Percentiles rank a stretch among this genome's conserved stretches.
These are phyloP conservation scores for Otis tarda DNA, from an alignment of 2,113 vertebrate genomes.

Conservation along the genomic window DNA sequence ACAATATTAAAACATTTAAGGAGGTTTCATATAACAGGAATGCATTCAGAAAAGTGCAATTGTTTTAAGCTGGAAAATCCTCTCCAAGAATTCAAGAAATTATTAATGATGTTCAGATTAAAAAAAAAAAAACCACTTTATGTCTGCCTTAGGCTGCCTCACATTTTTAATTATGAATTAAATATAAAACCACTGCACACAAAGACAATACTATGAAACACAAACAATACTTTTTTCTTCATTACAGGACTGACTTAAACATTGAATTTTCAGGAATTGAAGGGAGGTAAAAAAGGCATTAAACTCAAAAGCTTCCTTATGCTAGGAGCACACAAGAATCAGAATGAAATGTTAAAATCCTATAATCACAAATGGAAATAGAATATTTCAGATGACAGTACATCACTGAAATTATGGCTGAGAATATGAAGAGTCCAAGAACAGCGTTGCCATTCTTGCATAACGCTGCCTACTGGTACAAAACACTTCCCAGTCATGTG, in stretches of 20 bases:
- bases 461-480: neutral
- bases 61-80: neutral
- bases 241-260: neutral
- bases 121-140: neutral
- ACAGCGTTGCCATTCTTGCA: neutral
- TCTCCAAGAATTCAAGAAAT: neutral
- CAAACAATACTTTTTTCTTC: neutral
- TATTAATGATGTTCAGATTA: neutral
- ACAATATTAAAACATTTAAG: neutral
- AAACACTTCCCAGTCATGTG: neutral
- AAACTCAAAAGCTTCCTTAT: neutral
- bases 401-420: neutral
- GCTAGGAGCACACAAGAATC: neutral
- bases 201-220: neutral
- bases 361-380: neutral
- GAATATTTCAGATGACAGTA: neutral
- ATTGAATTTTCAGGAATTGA: neutral
- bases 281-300: neutral
- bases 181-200: neutral
- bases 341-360: conserved; percentile 2
- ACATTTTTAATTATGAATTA: neutral
- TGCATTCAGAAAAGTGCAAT: neutral
- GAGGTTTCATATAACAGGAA: neutral
- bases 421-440: neutral
- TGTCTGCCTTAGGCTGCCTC: neutral